phyloP scores from a whole-genome alignment of 1,140 invertebrate genomes.

The Macrotrachela quadricornifera region DNA sequence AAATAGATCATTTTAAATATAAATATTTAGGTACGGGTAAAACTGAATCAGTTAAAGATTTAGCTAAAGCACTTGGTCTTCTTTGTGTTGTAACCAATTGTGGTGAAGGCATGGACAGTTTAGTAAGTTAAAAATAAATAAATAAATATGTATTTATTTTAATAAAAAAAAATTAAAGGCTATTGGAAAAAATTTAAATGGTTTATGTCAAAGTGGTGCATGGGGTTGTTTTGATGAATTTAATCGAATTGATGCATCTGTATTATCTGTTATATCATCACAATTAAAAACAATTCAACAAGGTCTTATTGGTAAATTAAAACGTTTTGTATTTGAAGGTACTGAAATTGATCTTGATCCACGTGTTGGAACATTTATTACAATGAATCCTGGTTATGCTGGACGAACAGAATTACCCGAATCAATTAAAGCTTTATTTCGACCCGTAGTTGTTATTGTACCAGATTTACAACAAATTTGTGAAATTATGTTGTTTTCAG shows the following conservation, averaged over 20 bases:
- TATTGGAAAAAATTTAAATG: constrained; percentile 59
- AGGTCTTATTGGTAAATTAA: constrained; percentile 48
- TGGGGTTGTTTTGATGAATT: constrained; percentile 63
- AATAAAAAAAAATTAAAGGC: constrained; percentile 30
- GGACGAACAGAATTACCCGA: constrained; percentile 67
- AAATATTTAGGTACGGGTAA: constrained; percentile 62
- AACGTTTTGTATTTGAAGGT: constrained; percentile 51
- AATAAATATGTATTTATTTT: constrained; percentile 38
- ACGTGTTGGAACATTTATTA: constrained; percentile 72
- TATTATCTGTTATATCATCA: constrained; percentile 68
- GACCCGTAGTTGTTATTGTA: constrained; percentile 65
- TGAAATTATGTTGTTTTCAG: constrained; percentile 67
- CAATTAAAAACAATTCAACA: constrained; percentile 66
- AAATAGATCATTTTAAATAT: constrained; percentile 18
- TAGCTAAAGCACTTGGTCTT: constrained; percentile 62
- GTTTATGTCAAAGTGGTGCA: constrained; percentile 50
- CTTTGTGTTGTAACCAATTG: constrained; percentile 74
- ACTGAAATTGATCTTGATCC: constrained; percentile 54
- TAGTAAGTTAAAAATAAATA: constrained; percentile 83
- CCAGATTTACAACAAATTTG: constrained; percentile 73
- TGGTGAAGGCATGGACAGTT: constrained; percentile 73
- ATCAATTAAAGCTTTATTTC: constrained; percentile 65
- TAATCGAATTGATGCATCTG: constrained; percentile 66
- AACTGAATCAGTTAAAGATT: constrained; percentile 68
- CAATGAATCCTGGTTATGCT: constrained; percentile 76